Evolutionary conservation across 2,888 invertebrate species (phyloP), one percentile per base, ranked within the genome.

Genomic region (Drosophila lacicola): DNA sequence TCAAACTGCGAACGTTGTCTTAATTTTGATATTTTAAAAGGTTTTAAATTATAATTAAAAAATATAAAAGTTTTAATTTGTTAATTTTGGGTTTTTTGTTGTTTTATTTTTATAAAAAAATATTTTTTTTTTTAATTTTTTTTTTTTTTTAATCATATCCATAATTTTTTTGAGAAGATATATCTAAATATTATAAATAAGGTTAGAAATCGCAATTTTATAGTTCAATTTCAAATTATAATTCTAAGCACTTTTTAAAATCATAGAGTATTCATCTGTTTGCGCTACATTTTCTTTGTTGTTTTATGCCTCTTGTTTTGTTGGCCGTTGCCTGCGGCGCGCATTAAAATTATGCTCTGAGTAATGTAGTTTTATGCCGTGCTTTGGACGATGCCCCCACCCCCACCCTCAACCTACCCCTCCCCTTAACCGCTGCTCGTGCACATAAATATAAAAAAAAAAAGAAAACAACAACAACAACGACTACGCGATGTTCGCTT

Each of bases 311-410:
- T 70, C 70, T 73, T 75, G 79, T 77, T 82, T 71, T 77, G 77
- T 79, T 79, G 62, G 53, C 44, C 45, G 46, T 54, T 71, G 68
- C 56, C 73, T 74, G 70, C 66, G 53, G 62, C 63, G 71, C 76
- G 73, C 86, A 83, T 85, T 85, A 85, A 84, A 83, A 85, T 85
- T 84, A 76, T 82, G 86, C 68, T 55, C 68, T 42, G 70, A 74
- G 83, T 85, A 81, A 82, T 82, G 85, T 82, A 82, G 80, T 83
- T 80, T 68, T 74, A 77, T 71, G 74, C 63, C 36, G 49, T 65
- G 73, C 65, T 68, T 50, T 60, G 57, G 68, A 42, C 44, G 50
- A 46, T 39, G 33, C 29, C 33, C 14, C 34, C 4, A 19, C 10
- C n/a, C 45, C n/a, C 11, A 11, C 17, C 36, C 36, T 25, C 25